These are phyloP conservation scores for Apodemia hepburni DNA, from an alignment of 2,888 invertebrate species.

Conservation along the genomic window DNA sequence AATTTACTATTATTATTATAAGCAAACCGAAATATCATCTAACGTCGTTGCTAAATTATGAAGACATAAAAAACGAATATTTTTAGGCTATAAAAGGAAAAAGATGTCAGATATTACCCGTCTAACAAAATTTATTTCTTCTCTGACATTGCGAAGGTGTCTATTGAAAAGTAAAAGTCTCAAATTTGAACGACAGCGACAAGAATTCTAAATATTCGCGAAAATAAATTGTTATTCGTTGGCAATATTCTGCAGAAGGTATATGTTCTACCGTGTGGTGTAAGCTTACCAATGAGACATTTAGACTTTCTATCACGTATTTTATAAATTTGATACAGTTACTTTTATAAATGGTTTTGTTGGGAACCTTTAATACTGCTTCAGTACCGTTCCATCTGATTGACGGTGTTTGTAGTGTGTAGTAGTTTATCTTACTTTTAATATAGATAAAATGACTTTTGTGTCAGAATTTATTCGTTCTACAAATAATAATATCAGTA, in stretches of 20 bases:
- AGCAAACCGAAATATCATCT: not conserved
- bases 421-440: constrained; percentile 4
- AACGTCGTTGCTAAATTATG: not conserved
- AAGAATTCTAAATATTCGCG: constrained; percentile 14
- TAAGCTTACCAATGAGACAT: constrained; percentile 28
- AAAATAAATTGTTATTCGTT: constrained; percentile 12
- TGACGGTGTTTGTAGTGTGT: not conserved
- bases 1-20: no score
- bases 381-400: constrained; percentile 1
- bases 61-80: not conserved
- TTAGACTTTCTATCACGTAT: constrained; percentile 32
- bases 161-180: constrained; percentile 9
- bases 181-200: constrained; percentile 8
- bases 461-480: not conserved
- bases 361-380: constrained; percentile 18
- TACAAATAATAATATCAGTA: no score
- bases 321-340: constrained; percentile 36
- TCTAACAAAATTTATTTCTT: constrained; percentile 5
- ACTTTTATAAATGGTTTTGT: constrained; percentile 27
- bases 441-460: not conserved
- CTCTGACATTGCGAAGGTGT: constrained; percentile 5
- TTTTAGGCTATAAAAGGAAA: not conserved
- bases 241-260: constrained; percentile 1
- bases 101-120: not conserved
- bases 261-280: constrained; percentile 5